These are phyloP conservation scores for Anthophora plumipes DNA, from an alignment of 2,888 invertebrate genomes.

Conservation along the genomic window DNA sequence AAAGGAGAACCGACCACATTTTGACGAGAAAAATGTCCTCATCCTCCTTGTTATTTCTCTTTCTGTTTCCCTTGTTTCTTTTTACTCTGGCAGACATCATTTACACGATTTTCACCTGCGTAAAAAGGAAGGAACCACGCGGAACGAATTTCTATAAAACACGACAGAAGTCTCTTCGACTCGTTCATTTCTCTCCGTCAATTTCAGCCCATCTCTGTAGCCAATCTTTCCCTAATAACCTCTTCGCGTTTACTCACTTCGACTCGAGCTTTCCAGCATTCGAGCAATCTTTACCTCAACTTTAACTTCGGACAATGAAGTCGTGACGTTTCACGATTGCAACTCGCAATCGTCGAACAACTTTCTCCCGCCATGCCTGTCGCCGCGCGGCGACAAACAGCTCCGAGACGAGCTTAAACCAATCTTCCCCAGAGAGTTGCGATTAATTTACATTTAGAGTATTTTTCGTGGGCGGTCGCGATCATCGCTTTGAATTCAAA, in stretches of 20 bases:
- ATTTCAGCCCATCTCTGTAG: background rate
- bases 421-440: conserved; percentile 44
- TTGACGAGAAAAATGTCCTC: too few relatives aligned
- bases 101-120: too few relatives aligned
- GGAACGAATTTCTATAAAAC: too few relatives aligned
- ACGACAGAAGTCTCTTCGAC: background rate
- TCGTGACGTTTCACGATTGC: conserved; percentile 21
- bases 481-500: conserved; percentile 41
- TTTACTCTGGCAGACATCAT: too few relatives aligned
- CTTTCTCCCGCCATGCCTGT: background rate
- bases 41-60: too few relatives aligned
- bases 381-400: conserved; percentile 6
- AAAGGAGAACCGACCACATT: too few relatives aligned
- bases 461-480: conserved; percentile 47
- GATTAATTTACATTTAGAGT: conserved; percentile 65
- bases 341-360: background rate
- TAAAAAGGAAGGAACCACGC: too few relatives aligned
- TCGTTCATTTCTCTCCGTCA: conserved; percentile 6
- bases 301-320: conserved; percentile 33
- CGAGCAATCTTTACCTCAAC: conserved; percentile 16
- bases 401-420: conserved; percentile 16
- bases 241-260: conserved; percentile 9
- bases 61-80: too few relatives aligned
- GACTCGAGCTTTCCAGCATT: background rate
- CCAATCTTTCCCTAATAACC: conserved; percentile 18